Evolutionary conservation across 2,888 invertebrate genomes (phyloP).

Genomic region (Stenchaetothrips biformis): DNA sequence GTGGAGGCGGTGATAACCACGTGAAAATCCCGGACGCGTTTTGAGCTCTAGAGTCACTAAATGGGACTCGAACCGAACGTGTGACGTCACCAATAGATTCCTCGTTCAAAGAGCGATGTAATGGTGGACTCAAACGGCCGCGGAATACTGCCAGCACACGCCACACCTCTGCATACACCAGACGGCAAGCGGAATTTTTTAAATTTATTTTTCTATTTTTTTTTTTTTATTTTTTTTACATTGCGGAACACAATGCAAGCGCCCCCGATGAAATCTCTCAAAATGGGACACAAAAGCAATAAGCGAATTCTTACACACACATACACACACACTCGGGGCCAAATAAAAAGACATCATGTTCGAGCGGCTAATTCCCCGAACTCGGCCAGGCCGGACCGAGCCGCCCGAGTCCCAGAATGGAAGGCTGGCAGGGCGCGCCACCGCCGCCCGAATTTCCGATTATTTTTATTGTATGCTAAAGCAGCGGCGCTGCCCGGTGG

Average conservation of each 20-base stretch:
- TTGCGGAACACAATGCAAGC: constrained; percentile 3
- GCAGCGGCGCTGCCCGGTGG: neutral
- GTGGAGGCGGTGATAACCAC: no score
- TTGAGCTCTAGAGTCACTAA: no score
- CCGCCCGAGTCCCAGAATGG: neutral
- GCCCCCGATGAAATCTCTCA: constrained; percentile 7
- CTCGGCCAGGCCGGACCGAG: neutral
- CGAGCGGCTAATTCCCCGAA: neutral
- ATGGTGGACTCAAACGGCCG: no score
- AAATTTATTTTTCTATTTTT: no score
- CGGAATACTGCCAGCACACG: neutral
- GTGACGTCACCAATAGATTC: no score
- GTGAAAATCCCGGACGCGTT: no score
- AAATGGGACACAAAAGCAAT: constrained; percentile 7
- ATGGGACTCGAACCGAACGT: no score
- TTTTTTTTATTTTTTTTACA: no score
- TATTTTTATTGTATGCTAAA: neutral
- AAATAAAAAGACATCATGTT: constrained; percentile 12
- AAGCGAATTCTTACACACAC: constrained; percentile 9
- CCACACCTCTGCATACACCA: no score
- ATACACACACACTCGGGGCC: neutral
- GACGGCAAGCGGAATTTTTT: no score
- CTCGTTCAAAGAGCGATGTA: no score
- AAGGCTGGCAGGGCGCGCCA: neutral
- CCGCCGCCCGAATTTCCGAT: neutral